Base-by-base conservation (phyloP, 2,113 vertebrate species). In the Tringa solitaria region DNA sequence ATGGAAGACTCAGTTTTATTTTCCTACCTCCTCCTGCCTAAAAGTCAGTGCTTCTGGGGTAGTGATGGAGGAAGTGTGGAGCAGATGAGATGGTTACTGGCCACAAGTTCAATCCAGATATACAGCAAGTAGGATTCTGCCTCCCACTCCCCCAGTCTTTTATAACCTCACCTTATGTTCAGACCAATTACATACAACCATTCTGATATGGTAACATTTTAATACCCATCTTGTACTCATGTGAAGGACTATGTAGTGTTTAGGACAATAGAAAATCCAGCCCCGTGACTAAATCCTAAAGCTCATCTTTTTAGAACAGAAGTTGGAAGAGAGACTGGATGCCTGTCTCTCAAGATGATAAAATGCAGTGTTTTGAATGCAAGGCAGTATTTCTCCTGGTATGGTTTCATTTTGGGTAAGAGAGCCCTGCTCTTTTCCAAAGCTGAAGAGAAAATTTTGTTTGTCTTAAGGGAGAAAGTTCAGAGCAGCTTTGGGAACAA, bases 401-500 rank as follows among this genome's bases (percentile, higher is more conserved):
- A 93, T 56, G 87, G 33, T 84, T 93, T 80, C 43, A 63, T 82
- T 89, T 76, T 86, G 75, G 53, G 41, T 85, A 78, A 83, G 39
- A 87, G 20, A 77, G 53, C 48, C 81, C 43, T 43, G 69, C 24
- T 60, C 16, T 90, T 28, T 75, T 77, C 33, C 24, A 59, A 20
- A 73, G 69, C 33, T 84, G 67, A 73, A 18, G 10, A 91, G 57
- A 92, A 90, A 84, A 87, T 63, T 93, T 77, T 84, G 75, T 72
- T 91, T 84, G 56, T 89, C 85, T 93, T 90, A 54, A 81, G 57
- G 83, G 76, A 96, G 59, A 92, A 96, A 87, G 60, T 83, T 93
- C 86, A 75, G 67, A 72, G 65, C 59, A 94, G 90, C 86, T 96
- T 89, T 87, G 84, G 95, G 82, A 96, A 87, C 53, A 95, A 74